These are phyloP conservation scores for Sinocyclocheilus maitianheensis DNA, from an alignment of 2,113 vertebrate genomes.

Conservation along the genomic window DNA sequence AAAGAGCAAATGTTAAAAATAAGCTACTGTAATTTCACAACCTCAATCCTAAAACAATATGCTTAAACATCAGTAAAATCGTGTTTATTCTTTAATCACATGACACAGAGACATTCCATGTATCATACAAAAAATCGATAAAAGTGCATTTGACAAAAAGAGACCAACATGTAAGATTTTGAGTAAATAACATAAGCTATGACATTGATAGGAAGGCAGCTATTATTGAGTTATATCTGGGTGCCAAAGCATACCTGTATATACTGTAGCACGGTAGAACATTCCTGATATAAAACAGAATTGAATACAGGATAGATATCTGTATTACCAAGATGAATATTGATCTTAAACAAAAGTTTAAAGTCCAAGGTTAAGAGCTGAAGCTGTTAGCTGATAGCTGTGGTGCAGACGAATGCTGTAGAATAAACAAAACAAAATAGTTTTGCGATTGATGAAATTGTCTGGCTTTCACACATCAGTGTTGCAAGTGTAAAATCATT, in stretches of 20 bases:
- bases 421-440: background rate
- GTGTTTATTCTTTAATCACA: background rate
- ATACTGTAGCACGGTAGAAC: background rate
- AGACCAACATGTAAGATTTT: background rate
- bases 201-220: background rate
- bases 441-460: conserved; percentile 67
- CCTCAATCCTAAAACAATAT: background rate
- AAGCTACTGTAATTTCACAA: background rate
- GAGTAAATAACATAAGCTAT: background rate
- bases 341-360: background rate
- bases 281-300: background rate
- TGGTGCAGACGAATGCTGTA: conserved; percentile 51
- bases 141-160: background rate
- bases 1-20: background rate
- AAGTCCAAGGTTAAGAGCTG: background rate
- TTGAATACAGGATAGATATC: background rate
- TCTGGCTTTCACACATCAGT: conserved; percentile 57
- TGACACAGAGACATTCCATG: background rate
- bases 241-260: background rate
- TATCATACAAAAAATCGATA: background rate
- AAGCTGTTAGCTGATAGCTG: conserved; percentile 60
- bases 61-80: background rate
- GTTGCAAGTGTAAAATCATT: background rate
- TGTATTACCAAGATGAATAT: background rate
- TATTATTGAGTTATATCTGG: background rate